Percentiles rank a stretch among this genome's conserved stretches.
Evolutionary conservation across 2,113 vertebrate species (phyloP).

Genomic region (Pseudorasbora parva): DNA sequence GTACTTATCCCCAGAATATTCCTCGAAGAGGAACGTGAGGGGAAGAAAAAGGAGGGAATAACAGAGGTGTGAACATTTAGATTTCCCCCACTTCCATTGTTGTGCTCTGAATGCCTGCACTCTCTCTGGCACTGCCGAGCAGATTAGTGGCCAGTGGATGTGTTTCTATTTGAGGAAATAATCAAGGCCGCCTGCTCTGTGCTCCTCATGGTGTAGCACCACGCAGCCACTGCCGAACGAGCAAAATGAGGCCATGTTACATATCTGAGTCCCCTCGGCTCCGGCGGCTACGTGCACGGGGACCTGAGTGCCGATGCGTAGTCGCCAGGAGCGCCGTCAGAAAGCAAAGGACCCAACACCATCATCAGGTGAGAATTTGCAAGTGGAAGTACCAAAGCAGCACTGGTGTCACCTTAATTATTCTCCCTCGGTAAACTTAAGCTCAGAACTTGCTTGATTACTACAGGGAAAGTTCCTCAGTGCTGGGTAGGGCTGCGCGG

Average conservation of each 20-base stretch:
- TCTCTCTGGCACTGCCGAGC: constrained; percentile 61
- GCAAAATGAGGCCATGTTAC: constrained; percentile 26
- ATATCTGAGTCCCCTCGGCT: background rate
- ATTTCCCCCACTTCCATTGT: constrained; percentile 67
- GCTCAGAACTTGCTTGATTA: constrained; percentile 56
- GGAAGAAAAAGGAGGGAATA: constrained; percentile 25
- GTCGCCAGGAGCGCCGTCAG: background rate
- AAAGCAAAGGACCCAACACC: constrained; percentile 30
- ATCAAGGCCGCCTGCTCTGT: constrained; percentile 62
- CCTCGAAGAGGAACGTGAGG: constrained; percentile 1
- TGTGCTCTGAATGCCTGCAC: constrained; percentile 58
- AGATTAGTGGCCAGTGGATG: constrained; percentile 65
- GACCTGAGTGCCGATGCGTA: background rate
- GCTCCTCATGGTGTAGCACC: constrained; percentile 41
- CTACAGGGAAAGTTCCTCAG: constrained; percentile 52
- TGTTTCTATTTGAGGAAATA: constrained; percentile 72
- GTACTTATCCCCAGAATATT: background rate
- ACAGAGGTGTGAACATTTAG: constrained; percentile 61
- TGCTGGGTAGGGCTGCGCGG: constrained; percentile 4
- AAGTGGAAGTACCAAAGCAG: constrained; percentile 51
- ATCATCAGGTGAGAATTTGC: constrained; percentile 58
- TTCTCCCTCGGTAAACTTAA: constrained; percentile 58
- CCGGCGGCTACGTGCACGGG: background rate
- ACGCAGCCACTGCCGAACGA: constrained; percentile 18
- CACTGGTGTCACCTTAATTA: constrained; percentile 71